Base-by-base conservation (phyloP, 2,888 invertebrate species). In the Ctena decussata region DNA sequence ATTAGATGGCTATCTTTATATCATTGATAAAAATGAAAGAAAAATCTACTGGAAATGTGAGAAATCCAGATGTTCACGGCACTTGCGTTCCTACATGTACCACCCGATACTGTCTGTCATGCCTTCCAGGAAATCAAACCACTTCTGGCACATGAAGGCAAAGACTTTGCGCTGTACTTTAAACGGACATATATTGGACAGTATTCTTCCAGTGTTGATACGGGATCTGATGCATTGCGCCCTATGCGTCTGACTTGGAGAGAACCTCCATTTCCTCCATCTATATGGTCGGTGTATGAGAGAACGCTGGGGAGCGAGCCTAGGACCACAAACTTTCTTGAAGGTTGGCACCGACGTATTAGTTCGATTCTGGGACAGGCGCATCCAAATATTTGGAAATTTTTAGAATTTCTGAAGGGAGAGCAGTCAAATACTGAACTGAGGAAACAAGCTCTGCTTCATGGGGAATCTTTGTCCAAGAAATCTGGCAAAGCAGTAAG, bases 121-220 rank as follows among this genome's bases (percentile, higher is more conserved):
- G 65, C 65, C 65, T 65, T 65, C 65, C 65, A 65, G 65, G n/a
- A 65, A 65, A 35, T 65, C 35, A 65, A 65, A 18, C 35, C 32
- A 18, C 65, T 65, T 35, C 65, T 35, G 11, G 35, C 65, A 3
- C 35, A 32, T 21, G 65, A 65, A n/a, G 65, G 35, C 18, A 35
- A 65, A 35, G 65, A 65, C 21, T 65, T 65, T 65, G 35, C 65
- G 5, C 18, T 65, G 35, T 65, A 35, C 65, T 65, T 65, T 65
- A 35, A 65, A 35, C 65, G 32, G 32, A 65, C 65, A 35, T 65
- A 65, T 35, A 65, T 65, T 65, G 65, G 65, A 35, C 65, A 65
- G 21, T 65, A 65, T 35, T n/a, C n/a, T n/a, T 65, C 65, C 32
- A 35, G 35, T 65, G 32, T n/a, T 35, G 65, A 32, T 32, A 18